A percentile compares a stretch with the other conserved stretches of the same genome.
Evolutionary conservation across 2,113 vertebrate species (phyloP).

Genomic region (Podilymbus podiceps): DNA sequence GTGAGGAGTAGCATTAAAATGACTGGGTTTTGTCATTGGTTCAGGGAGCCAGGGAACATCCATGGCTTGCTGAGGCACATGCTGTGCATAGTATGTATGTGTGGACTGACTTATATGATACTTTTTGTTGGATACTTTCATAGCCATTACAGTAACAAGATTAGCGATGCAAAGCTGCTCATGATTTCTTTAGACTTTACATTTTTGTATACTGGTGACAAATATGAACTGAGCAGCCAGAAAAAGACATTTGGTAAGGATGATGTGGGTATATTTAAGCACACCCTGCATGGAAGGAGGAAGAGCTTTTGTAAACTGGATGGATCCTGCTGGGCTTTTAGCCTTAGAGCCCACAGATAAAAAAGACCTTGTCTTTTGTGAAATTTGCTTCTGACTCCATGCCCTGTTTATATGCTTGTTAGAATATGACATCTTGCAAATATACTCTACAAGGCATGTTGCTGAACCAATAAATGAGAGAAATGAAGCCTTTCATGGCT

Average conservation of each 20-base stretch:
- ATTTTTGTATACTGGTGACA: constrained; percentile 66
- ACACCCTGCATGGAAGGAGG: constrained; percentile 43
- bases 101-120: constrained; percentile 51
- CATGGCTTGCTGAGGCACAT: constrained; percentile 48
- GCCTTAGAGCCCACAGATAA: constrained; percentile 23
- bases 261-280: constrained; percentile 45
- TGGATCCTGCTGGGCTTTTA: constrained; percentile 72
- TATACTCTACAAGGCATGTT: constrained; percentile 33
- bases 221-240: constrained; percentile 77
- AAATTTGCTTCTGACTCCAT: constrained; percentile 52
- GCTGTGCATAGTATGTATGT: constrained; percentile 58
- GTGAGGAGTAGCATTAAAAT: constrained; percentile 45
- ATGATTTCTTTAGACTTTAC: constrained; percentile 57
- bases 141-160: constrained; percentile 76
- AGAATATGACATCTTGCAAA: constrained; percentile 69
- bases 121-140: constrained; percentile 64
- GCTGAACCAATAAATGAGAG: constrained; percentile 63
- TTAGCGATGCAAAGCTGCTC: constrained; percentile 72
- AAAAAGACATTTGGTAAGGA: constrained; percentile 71
- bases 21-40: constrained; percentile 22
- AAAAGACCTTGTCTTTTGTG: constrained; percentile 54
- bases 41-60: constrained; percentile 3
- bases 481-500: constrained; percentile 63
- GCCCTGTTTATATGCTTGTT: constrained; percentile 63
- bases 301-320: constrained; percentile 70